phyloP scores from a whole-genome alignment of 2,888 invertebrate species.

The Melinaea menophilus region DNA sequence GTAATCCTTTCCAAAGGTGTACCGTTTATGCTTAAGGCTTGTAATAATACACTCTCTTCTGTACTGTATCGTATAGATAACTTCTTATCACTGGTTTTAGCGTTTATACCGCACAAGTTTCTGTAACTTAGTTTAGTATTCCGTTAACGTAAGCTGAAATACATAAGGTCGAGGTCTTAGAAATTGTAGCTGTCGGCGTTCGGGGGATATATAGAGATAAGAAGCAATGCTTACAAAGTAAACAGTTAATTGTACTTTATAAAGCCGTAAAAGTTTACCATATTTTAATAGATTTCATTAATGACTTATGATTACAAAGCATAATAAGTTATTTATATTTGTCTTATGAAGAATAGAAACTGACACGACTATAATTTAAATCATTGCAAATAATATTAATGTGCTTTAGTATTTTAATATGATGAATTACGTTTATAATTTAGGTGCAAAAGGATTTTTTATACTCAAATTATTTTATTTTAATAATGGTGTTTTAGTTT shows the following conservation, averaged over 20 bases:
- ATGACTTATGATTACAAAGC: not conserved
- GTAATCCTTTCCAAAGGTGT: constrained; percentile 18
- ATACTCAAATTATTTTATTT: no score
- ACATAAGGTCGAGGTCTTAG: constrained; percentile 35
- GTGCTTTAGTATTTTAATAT: no score
- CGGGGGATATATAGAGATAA: constrained; percentile 19
- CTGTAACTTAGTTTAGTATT: constrained; percentile 37
- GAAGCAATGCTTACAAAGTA: constrained; percentile 5
- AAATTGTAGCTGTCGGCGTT: constrained; percentile 28
- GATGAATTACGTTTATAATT: no score
- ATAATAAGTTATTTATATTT: not conserved
- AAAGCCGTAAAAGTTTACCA: not conserved
- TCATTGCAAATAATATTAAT: no score
- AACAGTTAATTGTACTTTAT: not conserved
- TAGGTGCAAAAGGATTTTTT: no score
- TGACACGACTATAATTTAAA: no score
- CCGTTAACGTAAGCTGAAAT: constrained; percentile 35
- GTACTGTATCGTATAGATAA: constrained; percentile 33
- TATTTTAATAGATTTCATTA: not conserved
- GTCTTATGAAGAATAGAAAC: no score
- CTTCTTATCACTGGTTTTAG: constrained; percentile 37
- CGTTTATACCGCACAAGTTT: constrained; percentile 36
- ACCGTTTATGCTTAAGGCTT: constrained; percentile 20
- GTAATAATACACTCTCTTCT: constrained; percentile 26
- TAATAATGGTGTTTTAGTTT: no score